These are phyloP conservation scores for Antechinus flavipes DNA, from an alignment of 2,113 vertebrate species.

Conservation along the genomic window DNA sequence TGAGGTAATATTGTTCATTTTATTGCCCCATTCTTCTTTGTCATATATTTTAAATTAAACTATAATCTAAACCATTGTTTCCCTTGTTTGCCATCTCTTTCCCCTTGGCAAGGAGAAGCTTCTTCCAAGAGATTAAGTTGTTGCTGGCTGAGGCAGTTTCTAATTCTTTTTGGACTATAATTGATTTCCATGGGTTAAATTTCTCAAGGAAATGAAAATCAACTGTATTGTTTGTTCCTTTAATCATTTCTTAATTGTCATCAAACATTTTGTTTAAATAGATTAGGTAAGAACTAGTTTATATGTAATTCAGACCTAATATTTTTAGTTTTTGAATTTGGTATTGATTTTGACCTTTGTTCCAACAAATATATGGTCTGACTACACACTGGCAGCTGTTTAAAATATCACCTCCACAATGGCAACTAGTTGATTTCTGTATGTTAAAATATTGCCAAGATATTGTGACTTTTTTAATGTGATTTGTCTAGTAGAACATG, in stretches of 20 bases:
- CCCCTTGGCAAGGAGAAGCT: not conserved
- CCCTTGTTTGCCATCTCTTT: not conserved
- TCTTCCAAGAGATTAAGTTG: not conserved
- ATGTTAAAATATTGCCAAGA: not conserved
- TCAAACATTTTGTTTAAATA: not conserved
- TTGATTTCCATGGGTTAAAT: not conserved
- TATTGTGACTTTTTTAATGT: not conserved
- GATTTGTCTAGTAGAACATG: not conserved
- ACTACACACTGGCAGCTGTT: not conserved
- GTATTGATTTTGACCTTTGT: not conserved
- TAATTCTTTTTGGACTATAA: not conserved
- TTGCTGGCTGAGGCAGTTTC: not conserved
- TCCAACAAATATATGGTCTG: not conserved
- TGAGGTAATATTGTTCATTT: not conserved
- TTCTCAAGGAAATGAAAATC: not conserved
- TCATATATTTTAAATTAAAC: not conserved
- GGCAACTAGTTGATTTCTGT: not conserved
- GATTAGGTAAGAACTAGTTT: not conserved
- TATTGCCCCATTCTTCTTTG: not conserved
- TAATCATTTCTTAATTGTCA: not conserved
- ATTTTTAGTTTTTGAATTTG: not conserved
- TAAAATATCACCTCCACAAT: not conserved
- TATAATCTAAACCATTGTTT: not conserved
- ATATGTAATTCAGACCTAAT: not conserved
- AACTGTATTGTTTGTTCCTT: not conserved